Conservation (phyloP, 2,797 vertebrate species). For the Malacoctenus gilli region DNA sequence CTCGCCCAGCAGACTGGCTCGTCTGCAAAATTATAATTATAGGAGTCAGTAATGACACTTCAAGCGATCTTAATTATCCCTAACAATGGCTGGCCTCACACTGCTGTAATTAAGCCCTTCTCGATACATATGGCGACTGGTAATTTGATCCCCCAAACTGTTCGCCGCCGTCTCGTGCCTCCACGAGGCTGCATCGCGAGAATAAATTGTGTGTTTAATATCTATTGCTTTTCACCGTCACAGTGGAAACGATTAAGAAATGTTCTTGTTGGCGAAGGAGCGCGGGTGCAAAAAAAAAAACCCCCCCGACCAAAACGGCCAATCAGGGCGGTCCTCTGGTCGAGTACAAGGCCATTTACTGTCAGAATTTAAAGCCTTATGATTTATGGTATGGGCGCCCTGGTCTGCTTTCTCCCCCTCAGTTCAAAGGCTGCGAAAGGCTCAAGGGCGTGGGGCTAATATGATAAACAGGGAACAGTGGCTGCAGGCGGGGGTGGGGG, state of each 20-base stretch:
- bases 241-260: constrained; percentile 1
- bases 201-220: constrained; percentile 18
- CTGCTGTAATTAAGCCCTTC: constrained; percentile 55
- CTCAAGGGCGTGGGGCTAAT: constrained; percentile 75
- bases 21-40: constrained; percentile 50
- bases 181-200: constrained; percentile 23
- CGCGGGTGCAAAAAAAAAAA: constrained; percentile 18
- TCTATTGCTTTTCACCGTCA: constrained; percentile 15
- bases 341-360: constrained; percentile 57
- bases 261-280: not conserved
- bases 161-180: constrained; percentile 14
- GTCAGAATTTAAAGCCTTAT: constrained; percentile 65
- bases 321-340: constrained; percentile 43
- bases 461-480: constrained; percentile 72
- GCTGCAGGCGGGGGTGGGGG: constrained; percentile 32
- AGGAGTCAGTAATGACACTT: constrained; percentile 52
- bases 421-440: constrained; percentile 70
- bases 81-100: constrained; percentile 45
- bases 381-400: constrained; percentile 61
- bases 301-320: constrained; percentile 25
- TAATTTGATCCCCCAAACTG: constrained; percentile 43
- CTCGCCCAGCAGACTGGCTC: constrained; percentile 41
- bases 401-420: constrained; percentile 52
- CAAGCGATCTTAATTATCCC: constrained; percentile 60
- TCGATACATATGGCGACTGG: constrained; percentile 36